A percentile compares a stretch with the other conserved stretches of the same genome.
Evolutionary conservation across 92 coral and sea anemone species (phyloP).

Genomic region (Bergia puertoricense): DNA sequence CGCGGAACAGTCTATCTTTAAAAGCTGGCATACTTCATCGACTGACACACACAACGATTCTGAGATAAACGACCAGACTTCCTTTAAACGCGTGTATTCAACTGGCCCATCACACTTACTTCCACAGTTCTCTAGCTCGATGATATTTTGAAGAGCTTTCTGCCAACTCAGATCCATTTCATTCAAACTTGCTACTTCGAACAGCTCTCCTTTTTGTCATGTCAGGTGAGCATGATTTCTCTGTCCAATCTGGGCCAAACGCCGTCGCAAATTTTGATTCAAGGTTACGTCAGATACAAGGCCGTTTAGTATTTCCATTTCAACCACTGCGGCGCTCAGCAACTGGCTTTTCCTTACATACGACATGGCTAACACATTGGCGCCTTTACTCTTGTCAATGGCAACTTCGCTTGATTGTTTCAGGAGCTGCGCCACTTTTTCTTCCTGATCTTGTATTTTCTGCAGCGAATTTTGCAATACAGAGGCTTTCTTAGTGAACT

Average conservation of each 20-base stretch:
- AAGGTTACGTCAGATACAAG: conserved; percentile 1
- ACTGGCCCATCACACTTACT: conserved; percentile 20
- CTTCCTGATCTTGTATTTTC: not conserved
- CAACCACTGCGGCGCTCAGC: conserved; percentile 4
- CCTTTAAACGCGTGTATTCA: conserved; percentile 2
- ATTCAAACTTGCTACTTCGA: not conserved
- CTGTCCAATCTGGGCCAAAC: conserved; percentile 14
- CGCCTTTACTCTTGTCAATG: conserved; percentile 14
- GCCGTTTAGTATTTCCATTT: not conserved
- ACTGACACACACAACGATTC: not conserved
- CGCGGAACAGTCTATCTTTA: not conserved
- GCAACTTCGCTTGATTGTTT: conserved; percentile 26
- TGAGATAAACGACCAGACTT: conserved; percentile 15
- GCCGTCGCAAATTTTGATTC: conserved; percentile 22
- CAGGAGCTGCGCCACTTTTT: conserved; percentile 3
- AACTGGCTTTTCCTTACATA: conserved; percentile 16
- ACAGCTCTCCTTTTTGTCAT: conserved; percentile 2
- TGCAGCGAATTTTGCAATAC: not conserved
- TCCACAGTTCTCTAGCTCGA: not conserved
- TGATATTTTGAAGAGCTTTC: not conserved
- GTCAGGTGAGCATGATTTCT: not conserved
- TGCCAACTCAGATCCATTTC: not conserved
- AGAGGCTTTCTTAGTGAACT: not conserved
- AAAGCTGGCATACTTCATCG: not conserved
- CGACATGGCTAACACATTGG: conserved; percentile 28